These are phyloP conservation scores for Onchidella celtica DNA, from an alignment of 2,888 invertebrate species.

Conservation along the genomic window DNA sequence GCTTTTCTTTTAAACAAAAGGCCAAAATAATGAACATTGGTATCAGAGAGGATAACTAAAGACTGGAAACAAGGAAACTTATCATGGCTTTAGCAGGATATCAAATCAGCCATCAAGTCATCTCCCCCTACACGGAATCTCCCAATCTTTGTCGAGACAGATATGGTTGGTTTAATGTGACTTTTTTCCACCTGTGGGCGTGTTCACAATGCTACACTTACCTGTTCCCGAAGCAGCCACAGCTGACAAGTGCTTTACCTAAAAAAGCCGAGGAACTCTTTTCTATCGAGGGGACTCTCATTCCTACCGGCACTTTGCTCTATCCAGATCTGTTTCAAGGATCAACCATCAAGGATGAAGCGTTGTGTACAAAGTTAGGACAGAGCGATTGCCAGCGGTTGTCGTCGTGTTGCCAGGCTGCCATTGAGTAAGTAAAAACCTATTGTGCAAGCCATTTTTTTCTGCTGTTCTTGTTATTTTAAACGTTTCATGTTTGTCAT, in stretches of 20 bases:
- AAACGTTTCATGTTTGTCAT: too few relatives aligned
- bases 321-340: slow-evolving; percentile 18
- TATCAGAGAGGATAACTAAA: too few relatives aligned
- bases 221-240: slow-evolving; percentile 50
- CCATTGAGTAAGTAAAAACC: slow-evolving; percentile 49
- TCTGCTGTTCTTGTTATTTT: too few relatives aligned
- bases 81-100: too few relatives aligned
- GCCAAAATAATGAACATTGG: too few relatives aligned
- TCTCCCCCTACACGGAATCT: too few relatives aligned
- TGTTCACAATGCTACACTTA: slow-evolving; percentile 62
- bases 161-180: slow-evolving; percentile 49
- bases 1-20: too few relatives aligned
- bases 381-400: slow-evolving; percentile 52
- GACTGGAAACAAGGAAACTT: too few relatives aligned
- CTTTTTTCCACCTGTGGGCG: slow-evolving; percentile 55
- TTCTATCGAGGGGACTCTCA: background rate
- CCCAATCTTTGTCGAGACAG: slow-evolving; percentile 54
- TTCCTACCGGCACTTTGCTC: background rate
- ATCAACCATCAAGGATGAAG: background rate
- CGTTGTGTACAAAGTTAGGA: slow-evolving; percentile 49
- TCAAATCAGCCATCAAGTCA: too few relatives aligned
- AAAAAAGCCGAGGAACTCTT: background rate
- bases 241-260: background rate
- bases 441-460: too few relatives aligned
- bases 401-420: slow-evolving; percentile 55